Evolutionary conservation across 2,113 vertebrate species (phyloP), one percentile per base, ranked within the genome.

Genomic region (Amblyornis subalaris): DNA sequence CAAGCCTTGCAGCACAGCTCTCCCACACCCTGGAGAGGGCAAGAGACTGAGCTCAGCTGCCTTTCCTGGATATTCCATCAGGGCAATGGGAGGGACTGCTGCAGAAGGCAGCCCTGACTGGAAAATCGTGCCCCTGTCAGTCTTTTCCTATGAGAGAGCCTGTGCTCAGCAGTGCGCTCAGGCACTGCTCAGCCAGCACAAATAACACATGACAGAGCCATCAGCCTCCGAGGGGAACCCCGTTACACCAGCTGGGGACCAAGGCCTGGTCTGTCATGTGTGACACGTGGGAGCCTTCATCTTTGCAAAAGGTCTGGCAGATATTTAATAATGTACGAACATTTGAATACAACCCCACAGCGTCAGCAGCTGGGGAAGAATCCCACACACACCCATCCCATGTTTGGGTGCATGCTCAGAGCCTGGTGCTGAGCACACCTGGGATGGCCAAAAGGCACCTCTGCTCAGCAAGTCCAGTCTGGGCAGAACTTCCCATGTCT

Each of bases 371-470:
- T 25, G 28, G 6, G 54, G 44, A 83, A 50, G 26, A 44, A 61
- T 2, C 21, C 8, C 20, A 2, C 3, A 0, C 31, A 13, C 8
- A 7, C 31, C 26, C 4, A 12, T 20, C 5, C 45, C 3, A 1
- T 15, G 15, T 45, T 1, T 14, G 29, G n/a, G 23, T 16, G 13
- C 17, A n/a, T 1, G 5, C 21, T 66, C 50, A 65, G 71, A 83
- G 69, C 44, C 40, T 20, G 31, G 36, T 71, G 55, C 45, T 78
- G 9, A 69, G 48, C 64, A 31, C 33, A 58, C 7, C 17, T 31
- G 40, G 18, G 33, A 3, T 73, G 58, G 38, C 60, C 72, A 81
- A 70, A 36, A 60, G 40, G 48, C 24, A 38, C 7, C 23, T 62
- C 62, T 85, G 33, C 58, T 72, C 82, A 66, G 51, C 62, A 60